phyloP scores from a whole-genome alignment of 2,888 invertebrate species.

The Napeogenes sylphis region DNA sequence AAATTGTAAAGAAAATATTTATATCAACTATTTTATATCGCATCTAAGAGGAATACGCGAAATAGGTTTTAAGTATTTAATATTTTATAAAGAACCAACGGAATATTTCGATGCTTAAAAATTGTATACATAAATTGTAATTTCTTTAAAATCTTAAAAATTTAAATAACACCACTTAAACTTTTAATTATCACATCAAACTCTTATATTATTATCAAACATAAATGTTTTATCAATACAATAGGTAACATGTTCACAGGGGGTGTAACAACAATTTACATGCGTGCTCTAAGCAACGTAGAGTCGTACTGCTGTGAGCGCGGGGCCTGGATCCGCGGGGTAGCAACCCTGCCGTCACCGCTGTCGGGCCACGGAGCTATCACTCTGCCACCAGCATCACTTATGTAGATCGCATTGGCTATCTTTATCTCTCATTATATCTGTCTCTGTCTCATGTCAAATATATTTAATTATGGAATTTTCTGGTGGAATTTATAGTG shows the following conservation, averaged over 20 bases:
- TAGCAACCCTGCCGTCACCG: slow-evolving; percentile 79
- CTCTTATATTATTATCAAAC: neutral
- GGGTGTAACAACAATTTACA: slow-evolving; percentile 81
- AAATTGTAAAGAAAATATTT: too few species aligned
- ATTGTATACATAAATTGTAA: too few species aligned
- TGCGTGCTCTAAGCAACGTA: slow-evolving; percentile 80
- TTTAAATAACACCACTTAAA: too few species aligned
- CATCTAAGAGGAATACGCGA: too few species aligned
- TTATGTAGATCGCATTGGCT: slow-evolving; percentile 48
- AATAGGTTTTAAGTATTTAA: too few species aligned
- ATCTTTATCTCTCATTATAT: neutral
- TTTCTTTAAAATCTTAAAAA: too few species aligned
- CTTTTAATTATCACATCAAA: neutral
- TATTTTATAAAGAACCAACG: too few species aligned
- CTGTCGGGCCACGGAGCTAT: slow-evolving; percentile 78
- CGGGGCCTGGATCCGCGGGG: slow-evolving; percentile 79
- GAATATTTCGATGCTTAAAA: too few species aligned
- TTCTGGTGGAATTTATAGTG: too few species aligned
- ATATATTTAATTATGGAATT: too few species aligned
- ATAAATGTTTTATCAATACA: neutral
- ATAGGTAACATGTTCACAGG: slow-evolving; percentile 44
- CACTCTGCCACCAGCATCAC: slow-evolving; percentile 67
- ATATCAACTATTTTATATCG: too few species aligned
- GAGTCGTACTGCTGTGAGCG: slow-evolving; percentile 82
- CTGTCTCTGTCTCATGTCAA: too few species aligned